Evolutionary conservation across 2,888 invertebrate species (phyloP).

Genomic region (Deladenus siricidicola): DNA sequence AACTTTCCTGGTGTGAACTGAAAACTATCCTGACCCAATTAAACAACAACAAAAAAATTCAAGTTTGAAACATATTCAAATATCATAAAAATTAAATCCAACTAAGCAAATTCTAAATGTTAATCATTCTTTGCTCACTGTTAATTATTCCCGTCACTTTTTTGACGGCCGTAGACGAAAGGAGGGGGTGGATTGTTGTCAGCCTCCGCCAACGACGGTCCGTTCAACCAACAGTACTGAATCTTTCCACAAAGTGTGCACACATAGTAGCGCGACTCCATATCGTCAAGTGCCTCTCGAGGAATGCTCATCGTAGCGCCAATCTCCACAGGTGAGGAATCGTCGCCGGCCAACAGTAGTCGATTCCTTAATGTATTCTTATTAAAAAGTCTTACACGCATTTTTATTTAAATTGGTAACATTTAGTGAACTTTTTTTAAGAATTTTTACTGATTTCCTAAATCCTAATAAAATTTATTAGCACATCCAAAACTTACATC

Average conservation of each 20-base stretch:
- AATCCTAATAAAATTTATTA: background rate
- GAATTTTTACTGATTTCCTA: no score
- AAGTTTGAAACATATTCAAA: no score
- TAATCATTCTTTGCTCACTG: no score
- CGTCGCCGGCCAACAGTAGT: background rate
- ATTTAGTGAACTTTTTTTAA: no score
- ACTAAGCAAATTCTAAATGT: no score
- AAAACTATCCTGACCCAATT: no score
- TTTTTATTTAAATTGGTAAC: no score
- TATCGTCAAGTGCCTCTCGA: background rate
- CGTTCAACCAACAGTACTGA: background rate
- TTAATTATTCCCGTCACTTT: no score
- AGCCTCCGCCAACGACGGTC: background rate
- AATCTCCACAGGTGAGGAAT: background rate
- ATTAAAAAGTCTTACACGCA: no score
- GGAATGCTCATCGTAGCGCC: constrained; percentile 5
- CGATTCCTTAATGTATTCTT: constrained; percentile 7
- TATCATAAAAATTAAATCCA: no score
- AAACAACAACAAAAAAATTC: no score
- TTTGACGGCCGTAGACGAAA: background rate
- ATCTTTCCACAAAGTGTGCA: constrained; percentile 6
- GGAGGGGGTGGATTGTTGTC: background rate
- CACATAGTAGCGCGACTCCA: background rate
- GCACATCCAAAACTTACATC: background rate
- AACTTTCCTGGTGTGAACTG: no score